Percentiles rank a stretch among this genome's conserved stretches.
These are phyloP conservation scores for Embidobia sp. DNA, from an alignment of 2,888 invertebrate genomes.

Conservation along the genomic window DNA sequence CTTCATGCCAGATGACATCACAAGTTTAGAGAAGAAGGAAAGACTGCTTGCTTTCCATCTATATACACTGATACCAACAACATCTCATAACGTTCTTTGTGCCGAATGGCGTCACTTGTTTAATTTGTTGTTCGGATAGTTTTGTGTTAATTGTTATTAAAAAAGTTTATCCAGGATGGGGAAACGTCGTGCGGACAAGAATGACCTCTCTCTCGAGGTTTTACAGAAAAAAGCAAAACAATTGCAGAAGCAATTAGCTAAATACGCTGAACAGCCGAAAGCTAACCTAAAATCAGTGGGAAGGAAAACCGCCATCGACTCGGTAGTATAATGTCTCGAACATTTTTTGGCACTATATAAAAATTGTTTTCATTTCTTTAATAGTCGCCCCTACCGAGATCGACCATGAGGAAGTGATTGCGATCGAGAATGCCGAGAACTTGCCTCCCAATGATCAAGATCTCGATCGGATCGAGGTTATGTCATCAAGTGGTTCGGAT, in stretches of 20 bases:
- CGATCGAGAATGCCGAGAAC: background rate
- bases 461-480: background rate
- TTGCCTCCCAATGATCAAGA: background rate
- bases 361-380: background rate
- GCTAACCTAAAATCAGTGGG: too few species aligned
- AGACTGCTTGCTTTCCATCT: background rate
- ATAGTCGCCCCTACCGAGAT: background rate
- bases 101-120: constrained; percentile 1
- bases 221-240: background rate
- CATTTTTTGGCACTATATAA: background rate
- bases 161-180: background rate
- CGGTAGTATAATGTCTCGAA: background rate
- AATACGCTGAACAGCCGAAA: background rate
- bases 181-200: constrained; percentile 1
- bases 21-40: constrained; percentile 1
- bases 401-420: constrained; percentile 9
- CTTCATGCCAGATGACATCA: constrained; percentile 23
- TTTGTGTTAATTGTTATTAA: background rate
- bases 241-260: background rate
- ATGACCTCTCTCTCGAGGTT: background rate
- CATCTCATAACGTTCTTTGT: constrained; percentile 29
- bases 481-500: background rate
- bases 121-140: background rate
- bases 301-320: background rate
- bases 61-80: too few species aligned